Conservation (phyloP, 2,888 invertebrate genomes). For the Scelioninae gen. 1 region DNA sequence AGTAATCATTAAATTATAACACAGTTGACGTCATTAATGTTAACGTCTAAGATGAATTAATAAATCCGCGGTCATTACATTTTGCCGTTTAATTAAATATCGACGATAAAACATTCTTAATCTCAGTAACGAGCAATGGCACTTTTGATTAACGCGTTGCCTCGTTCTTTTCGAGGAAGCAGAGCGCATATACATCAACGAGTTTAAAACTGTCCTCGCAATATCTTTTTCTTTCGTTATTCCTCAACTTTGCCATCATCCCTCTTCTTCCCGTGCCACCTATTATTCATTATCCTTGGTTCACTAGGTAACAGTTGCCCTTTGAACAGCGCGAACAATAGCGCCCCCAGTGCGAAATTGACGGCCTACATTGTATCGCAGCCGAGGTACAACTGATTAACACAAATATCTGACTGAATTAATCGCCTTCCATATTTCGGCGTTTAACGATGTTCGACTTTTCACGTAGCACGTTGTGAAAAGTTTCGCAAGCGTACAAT, state of each 20-base stretch:
- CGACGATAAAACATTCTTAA: conserved; percentile 78
- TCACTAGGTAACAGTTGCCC: conserved; percentile 25
- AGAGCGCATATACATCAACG: conserved; percentile 50
- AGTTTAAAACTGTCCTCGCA: conserved; percentile 57
- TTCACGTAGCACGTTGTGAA: conserved; percentile 29
- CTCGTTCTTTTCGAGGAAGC: conserved; percentile 48
- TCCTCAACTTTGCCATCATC: conserved; percentile 35
- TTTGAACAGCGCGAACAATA: conserved; percentile 42
- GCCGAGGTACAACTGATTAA: conserved; percentile 41
- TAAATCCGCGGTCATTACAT: conserved; percentile 73
- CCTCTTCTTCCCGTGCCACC: conserved; percentile 5
- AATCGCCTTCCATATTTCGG: conserved; percentile 37
- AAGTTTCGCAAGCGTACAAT: conserved; percentile 46
- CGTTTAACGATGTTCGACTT: conserved; percentile 51
- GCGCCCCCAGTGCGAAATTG: conserved; percentile 31
- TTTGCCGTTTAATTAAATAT: conserved; percentile 80
- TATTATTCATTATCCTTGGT: conserved; percentile 54
- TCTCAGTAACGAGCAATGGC: conserved; percentile 76
- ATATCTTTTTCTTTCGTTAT: conserved; percentile 45
- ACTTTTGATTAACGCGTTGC: conserved; percentile 74
- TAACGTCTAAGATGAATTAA: conserved; percentile 72
- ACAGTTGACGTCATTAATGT: conserved; percentile 43
- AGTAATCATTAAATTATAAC: conserved; percentile 45
- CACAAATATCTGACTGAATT: conserved; percentile 39
- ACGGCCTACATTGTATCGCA: conserved; percentile 25